Base-by-base conservation (phyloP, 2,113 vertebrate species). In the Narcine bancroftii region DNA sequence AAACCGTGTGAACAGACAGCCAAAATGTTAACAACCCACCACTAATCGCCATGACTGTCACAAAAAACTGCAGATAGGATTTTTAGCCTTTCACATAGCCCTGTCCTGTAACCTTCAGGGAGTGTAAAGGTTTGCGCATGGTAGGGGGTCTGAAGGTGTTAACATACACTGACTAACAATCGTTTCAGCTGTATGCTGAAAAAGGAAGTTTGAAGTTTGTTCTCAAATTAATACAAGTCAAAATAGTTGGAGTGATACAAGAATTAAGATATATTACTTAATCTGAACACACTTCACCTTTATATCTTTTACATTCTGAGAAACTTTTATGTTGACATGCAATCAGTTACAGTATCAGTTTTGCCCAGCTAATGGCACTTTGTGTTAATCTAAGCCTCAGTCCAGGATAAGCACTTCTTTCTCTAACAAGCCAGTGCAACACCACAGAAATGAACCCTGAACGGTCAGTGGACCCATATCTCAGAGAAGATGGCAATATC, bases 11-110 rank as follows among this genome's bases (percentile, higher is more conserved):
- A 91, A 91, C 24, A 69, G 65, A 39, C 39, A 69, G 65, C 71
- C 63, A 69, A 69, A 65, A 91, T 69, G 89, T 91, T 91, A 91
- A 91, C 89, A 91, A 39, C 39, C 65, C 66, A 39, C 89, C 36
- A 71, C 89, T 91, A 91, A 91, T 91, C 89, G 47, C 89, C 89
- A 42, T 47, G 89, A 91, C 89, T 91, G 89, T 91, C 89, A 91
- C 89, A 91, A 91, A 36, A 91, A 42, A 42, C 36, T 39, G 29
- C 89, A 15, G 89, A 45, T 91, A 66, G 89, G 71, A 91, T 42
- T 45, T 91, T 91, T 65, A 69, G 39, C 63, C 66, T 91, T 69
- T 24, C 39, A 47, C 24, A 33, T 63, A 91, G 24, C 21, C 36
- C 63, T 45, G 65, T 10, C 47, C 66, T 71, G 29, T 65, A 91